Evolutionary conservation across 2,797 vertebrate species (phyloP).

Genomic region (Hybognathus amarus): DNA sequence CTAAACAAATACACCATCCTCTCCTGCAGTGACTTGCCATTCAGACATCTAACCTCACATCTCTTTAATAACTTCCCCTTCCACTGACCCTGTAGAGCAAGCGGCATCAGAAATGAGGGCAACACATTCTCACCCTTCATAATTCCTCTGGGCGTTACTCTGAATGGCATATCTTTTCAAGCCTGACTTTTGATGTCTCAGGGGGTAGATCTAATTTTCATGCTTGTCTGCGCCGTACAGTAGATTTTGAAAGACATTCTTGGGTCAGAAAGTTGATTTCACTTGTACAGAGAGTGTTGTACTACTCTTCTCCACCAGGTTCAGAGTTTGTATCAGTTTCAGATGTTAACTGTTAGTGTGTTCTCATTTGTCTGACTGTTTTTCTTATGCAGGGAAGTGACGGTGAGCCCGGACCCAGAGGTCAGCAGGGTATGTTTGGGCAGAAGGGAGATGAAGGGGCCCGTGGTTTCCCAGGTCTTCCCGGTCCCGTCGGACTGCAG

Average conservation of each 20-base stretch:
- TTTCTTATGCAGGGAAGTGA: conserved; percentile 86
- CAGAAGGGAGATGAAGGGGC: conserved; percentile 98
- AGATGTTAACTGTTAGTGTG: neutral
- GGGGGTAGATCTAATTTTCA: conserved; percentile 30
- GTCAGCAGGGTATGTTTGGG: conserved; percentile 99
- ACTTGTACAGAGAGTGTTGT: neutral
- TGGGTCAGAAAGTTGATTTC: neutral
- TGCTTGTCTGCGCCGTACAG: neutral
- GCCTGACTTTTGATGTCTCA: conserved; percentile 34
- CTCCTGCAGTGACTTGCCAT: neutral
- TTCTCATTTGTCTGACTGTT: neutral
- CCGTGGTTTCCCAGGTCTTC: conserved; percentile 95
- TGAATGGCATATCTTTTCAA: conserved; percentile 44
- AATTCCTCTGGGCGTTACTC: conserved; percentile 54
- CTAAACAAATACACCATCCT: neutral
- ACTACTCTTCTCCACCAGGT: neutral
- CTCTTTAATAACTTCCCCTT: conserved; percentile 64
- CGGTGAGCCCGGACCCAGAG: conserved; percentile 93
- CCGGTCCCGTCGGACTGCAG: conserved; percentile 95
- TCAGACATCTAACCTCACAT: conserved; percentile 51
- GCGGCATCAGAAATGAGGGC: conserved; percentile 66
- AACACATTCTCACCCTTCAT: conserved; percentile 66
- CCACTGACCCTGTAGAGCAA: conserved; percentile 56
- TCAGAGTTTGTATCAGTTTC: neutral
- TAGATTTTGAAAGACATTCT: conserved; percentile 15